Evolutionary conservation across 2,888 invertebrate genomes (phyloP).

Genomic region (Epistrophella euchroma): DNA sequence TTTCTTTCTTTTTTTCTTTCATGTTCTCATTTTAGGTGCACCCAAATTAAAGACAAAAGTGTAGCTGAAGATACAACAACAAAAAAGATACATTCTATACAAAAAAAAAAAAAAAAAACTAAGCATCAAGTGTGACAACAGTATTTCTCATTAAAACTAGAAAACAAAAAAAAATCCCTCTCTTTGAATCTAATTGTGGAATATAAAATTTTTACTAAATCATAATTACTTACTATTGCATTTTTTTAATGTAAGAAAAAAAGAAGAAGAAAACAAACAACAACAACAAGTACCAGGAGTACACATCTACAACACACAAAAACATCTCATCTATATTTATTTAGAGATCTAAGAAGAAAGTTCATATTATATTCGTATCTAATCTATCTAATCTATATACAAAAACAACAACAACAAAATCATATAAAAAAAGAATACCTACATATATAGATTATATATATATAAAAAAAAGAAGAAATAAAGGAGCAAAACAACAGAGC

Average conservation of each 20-base stretch:
- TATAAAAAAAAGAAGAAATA: constrained; percentile 19
- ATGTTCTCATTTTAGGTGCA: constrained; percentile 73
- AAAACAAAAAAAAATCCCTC: constrained; percentile 27
- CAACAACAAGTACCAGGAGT: constrained; percentile 48
- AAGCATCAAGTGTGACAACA: constrained; percentile 72
- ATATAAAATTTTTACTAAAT: constrained; percentile 63
- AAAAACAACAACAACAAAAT: constrained; percentile 21
- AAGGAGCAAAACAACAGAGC: constrained; percentile 61
- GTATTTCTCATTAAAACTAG: constrained; percentile 64
- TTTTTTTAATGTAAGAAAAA: constrained; percentile 66
- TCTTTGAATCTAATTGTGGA: constrained; percentile 62
- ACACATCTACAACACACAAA: constrained; percentile 52
- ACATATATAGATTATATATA: constrained; percentile 4
- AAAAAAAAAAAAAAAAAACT: constrained; percentile 29
- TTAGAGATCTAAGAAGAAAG: constrained; percentile 71
- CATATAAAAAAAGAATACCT: not conserved
- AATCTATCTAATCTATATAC: no score
- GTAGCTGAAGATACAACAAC: constrained; percentile 46
- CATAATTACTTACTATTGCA: constrained; percentile 67
- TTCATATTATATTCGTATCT: constrained; percentile 59
- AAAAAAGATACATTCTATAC: constrained; percentile 65
- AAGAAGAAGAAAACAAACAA: constrained; percentile 16
- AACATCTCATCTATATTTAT: constrained; percentile 69
- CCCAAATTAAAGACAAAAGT: constrained; percentile 60
- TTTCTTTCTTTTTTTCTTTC: constrained; percentile 46